Evolutionary conservation across 2,113 vertebrate species (phyloP), one percentile per base, ranked within the genome.

Genomic region (Ageneiosus marmoratus): DNA sequence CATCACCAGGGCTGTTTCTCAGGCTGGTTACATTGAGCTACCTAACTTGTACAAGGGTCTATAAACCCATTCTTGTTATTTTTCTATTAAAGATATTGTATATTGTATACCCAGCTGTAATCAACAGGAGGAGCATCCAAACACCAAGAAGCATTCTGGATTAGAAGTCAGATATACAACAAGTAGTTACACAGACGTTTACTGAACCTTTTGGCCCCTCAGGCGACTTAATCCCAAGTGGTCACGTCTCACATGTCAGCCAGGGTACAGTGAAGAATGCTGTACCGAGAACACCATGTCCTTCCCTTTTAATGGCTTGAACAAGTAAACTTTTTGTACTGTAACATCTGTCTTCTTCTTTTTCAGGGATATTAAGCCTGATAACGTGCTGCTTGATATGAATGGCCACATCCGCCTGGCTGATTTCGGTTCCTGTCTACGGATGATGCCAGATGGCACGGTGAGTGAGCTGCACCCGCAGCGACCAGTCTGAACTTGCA

Each of bases 321-420:
- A 46, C 58, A 65, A 46, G 24, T 46, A 24, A 12, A 51, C 4
- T 0, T 46, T 58, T 50, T 13, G 58, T 79, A 4, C 63, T 75
- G 16, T 37, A 67, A 75, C 46, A 16, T 37, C 37, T 24, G 41
- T 83, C 69, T 82, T n/a, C 5, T 6, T 72, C 55, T 76, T 81
- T 29, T 90, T 44, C 94, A 99, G 98, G 86, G 98, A 99, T 87
- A 98, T 99, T 83, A 99, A 99, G 80, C 98, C 98, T 0, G 98
- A 99, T 91, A 99, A 99, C 5, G 95, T 99, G 73, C 94, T 99
- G 83, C 89, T 99, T 90, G 98, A 99, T 5, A 92, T 96, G 88
- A 99, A 99, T 0, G 98, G 98, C 11, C 98, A 99, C 84, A 99
- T 99, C 86, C 96, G 98, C 37, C 93, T 99, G 44, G 98, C 98